Base-by-base conservation (phyloP, 2,888 invertebrate genomes). In the Stramonita haemastoma region DNA sequence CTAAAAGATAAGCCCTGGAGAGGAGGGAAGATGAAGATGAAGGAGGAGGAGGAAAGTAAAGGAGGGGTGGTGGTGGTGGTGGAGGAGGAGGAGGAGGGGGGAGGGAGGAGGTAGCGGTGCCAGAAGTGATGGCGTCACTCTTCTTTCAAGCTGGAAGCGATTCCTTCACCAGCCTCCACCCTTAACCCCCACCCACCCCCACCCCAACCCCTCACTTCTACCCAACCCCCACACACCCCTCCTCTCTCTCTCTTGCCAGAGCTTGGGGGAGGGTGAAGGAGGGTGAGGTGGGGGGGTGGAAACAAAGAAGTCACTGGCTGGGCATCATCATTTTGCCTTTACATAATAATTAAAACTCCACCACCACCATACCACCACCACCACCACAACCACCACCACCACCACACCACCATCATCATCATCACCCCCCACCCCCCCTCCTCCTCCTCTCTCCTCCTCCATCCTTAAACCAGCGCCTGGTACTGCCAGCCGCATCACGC, bases 271-370 rank as follows among this genome's bases (percentile, higher is more conserved):
- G n/a, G n/a, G n/a, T n/a, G n/a, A n/a, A n/a, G n/a, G n/a, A n/a
- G n/a, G n/a, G n/a, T n/a, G n/a, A n/a, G n/a, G n/a, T n/a, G n/a
- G 5, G 15, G 5, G 11, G 57, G 17, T 22, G 11, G 46, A 81
- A n/a, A 87, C 87, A 87, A 87, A 87, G 87, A 56, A 84, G 60
- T 77, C 87, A 87, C 81, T 79, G 32, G 87, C 87, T 83, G 79
- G 79, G 83, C 66, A 88, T 88, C 88, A 88, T 81, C 79, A 88
- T 81, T 83, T 81, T 60, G n/a, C 66, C 88, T 88, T 88, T 88
- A 81, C 88, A 88, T 88, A 60, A 81, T 88, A 88, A 88, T 88
- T 88, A 88, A 83, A 88, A 34, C 83, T 79, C 15, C 22, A n/a
- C 56, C 29, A 83, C 57, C 34, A 22, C 17, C 5, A 32, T 60